phyloP scores from a whole-genome alignment of 2,113 vertebrate species.

The Leptocoma aspasia region DNA sequence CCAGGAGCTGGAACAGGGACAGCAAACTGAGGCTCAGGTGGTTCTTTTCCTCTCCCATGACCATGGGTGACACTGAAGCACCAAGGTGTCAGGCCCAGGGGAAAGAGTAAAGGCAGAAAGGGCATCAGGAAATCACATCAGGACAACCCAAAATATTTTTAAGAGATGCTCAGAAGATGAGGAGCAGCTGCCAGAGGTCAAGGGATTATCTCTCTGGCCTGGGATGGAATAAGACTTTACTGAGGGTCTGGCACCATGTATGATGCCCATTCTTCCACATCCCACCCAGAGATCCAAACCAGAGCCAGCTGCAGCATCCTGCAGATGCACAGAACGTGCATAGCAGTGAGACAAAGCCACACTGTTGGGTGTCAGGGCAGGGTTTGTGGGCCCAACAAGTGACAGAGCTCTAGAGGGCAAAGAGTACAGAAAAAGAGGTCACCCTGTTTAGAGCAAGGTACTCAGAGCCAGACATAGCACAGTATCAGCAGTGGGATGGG shows the following conservation, averaged over 20 bases:
- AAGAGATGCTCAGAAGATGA: background rate
- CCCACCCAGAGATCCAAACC: background rate
- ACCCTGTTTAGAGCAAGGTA: background rate
- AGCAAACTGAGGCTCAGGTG: background rate
- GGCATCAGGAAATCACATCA: background rate
- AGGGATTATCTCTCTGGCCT: background rate
- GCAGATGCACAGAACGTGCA: background rate
- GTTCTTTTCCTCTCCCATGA: background rate
- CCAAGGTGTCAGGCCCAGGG: background rate
- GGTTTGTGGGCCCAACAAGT: background rate
- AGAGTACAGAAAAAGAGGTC: background rate
- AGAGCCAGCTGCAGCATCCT: background rate
- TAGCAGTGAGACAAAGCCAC: background rate
- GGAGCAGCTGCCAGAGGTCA: constrained; percentile 23
- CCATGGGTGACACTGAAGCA: background rate
- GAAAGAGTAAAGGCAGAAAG: background rate
- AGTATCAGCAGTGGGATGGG: background rate
- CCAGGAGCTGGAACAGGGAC: background rate
- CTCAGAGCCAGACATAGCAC: background rate
- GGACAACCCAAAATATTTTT: background rate
- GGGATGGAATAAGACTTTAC: background rate
- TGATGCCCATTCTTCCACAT: background rate
- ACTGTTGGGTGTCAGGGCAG: background rate
- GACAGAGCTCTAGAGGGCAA: background rate
- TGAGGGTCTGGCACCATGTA: background rate